Evolutionary conservation across 2,113 vertebrate genomes (phyloP).

Genomic region (Indri indri): DNA sequence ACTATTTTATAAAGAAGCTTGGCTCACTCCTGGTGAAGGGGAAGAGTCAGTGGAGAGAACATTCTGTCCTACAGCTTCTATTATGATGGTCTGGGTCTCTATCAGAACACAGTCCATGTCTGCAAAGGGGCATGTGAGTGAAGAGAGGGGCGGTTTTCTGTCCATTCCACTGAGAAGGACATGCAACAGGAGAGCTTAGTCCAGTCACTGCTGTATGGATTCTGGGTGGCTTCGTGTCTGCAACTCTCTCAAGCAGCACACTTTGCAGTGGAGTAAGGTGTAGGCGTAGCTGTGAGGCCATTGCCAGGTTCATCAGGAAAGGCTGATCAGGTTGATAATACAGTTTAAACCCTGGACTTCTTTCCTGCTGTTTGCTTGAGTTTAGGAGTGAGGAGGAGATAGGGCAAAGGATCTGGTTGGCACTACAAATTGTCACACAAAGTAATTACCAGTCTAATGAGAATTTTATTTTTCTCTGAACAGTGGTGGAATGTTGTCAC

Average conservation of each 20-base stretch:
- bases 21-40: background rate
- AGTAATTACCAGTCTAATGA: slow-evolving; percentile 3
- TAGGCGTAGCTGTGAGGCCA: background rate
- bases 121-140: background rate
- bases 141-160: background rate
- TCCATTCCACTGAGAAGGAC: background rate
- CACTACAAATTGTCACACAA: background rate
- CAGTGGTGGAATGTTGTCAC: slow-evolving; percentile 96
- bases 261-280: background rate
- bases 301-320: background rate
- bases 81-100: background rate
- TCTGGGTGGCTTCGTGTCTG: background rate
- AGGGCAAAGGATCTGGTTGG: background rate
- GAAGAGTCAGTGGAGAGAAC: background rate
- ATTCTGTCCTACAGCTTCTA: background rate
- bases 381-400: background rate
- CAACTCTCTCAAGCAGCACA: background rate
- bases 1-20: background rate
- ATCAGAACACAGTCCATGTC: background rate
- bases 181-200: background rate
- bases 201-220: background rate
- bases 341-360: background rate
- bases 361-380: background rate
- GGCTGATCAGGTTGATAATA: background rate
- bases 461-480: slow-evolving; percentile 62